Conservation (phyloP, 2,113 vertebrate species). For the Grantiella picta region DNA sequence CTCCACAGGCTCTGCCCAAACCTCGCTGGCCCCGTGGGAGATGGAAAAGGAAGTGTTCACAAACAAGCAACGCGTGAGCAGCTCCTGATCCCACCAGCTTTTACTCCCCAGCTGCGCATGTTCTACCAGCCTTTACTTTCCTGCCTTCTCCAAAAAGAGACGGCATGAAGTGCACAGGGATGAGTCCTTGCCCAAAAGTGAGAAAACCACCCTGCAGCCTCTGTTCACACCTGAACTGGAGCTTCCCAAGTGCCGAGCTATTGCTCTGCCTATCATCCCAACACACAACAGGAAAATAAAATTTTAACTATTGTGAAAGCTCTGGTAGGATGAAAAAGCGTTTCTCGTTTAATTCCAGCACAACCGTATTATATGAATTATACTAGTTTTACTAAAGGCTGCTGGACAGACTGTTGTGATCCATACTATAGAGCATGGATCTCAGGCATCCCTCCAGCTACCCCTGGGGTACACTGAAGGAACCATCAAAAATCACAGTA, state of each 20-base stretch:
- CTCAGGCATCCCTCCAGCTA: neutral
- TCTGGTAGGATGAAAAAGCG: neutral
- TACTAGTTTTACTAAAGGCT: neutral
- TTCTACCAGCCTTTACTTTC: neutral
- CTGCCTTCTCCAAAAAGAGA: neutral
- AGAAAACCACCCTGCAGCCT: neutral
- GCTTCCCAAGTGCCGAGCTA: accelerated
- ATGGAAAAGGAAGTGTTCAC: accelerated
- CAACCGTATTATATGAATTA: neutral
- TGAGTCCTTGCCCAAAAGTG: neutral
- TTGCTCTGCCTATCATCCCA: accelerated
- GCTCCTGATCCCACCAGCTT: neutral
- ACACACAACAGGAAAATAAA: neutral
- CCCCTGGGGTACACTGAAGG: neutral
- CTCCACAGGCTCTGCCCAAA: neutral
- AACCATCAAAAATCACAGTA: neutral
- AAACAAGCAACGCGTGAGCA: neutral
- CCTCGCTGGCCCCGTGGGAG: accelerated
- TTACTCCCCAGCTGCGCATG: neutral
- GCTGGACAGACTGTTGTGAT: neutral
- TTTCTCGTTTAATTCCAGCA: neutral
- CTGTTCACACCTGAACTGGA: neutral
- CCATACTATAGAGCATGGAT: accelerated
- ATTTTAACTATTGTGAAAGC: neutral
- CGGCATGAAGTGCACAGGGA: neutral